Conservation (phyloP, 2,797 vertebrate genomes). For the Eulemur mongoz region DNA sequence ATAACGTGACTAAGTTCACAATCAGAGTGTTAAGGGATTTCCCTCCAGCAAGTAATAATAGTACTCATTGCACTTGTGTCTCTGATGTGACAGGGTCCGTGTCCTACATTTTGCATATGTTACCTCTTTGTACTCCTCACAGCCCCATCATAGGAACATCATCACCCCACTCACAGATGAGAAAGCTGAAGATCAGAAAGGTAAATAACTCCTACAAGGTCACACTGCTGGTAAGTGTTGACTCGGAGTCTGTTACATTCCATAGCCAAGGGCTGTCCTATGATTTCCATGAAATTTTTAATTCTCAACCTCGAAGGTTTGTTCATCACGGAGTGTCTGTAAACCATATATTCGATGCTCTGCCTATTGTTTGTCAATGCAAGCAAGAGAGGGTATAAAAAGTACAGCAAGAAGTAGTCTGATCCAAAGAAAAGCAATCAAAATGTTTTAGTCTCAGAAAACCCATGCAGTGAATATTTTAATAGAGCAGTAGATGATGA, state of each 20-base stretch:
- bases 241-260: not conserved
- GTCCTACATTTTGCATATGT: not conserved
- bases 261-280: not conserved
- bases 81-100: not conserved
- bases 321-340: not conserved
- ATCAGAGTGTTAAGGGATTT: conserved; percentile 63
- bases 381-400: not conserved
- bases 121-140: not conserved
- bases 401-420: not conserved
- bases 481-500: not conserved
- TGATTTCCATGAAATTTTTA: not conserved
- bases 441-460: not conserved
- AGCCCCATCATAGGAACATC: not conserved
- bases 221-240: not conserved
- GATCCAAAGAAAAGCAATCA: not conserved
- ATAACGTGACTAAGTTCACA: conserved; percentile 67
- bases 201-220: not conserved
- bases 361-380: not conserved
- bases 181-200: not conserved
- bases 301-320: not conserved
- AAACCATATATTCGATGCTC: no score
- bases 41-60: conserved; percentile 39
- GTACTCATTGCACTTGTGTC: not conserved
- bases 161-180: not conserved
- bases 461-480: not conserved